Evolutionary conservation across 2,113 vertebrate species (phyloP).

Genomic region (Pogona vitticeps): DNA sequence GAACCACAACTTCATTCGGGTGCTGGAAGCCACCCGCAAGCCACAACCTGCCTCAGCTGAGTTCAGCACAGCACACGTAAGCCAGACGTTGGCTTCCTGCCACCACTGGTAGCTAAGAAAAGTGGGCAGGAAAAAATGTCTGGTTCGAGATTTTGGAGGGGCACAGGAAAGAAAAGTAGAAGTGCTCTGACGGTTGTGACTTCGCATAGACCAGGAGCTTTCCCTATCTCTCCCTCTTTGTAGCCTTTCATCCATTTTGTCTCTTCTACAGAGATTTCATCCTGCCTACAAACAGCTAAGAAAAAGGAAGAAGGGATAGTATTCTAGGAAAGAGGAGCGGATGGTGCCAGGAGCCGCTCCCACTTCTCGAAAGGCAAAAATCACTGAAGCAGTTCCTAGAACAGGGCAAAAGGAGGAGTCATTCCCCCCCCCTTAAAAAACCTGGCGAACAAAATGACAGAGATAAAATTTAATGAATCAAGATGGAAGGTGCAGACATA

Average conservation of each 20-base stretch:
- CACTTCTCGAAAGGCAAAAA: not conserved
- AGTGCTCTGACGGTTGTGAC: too few relatives aligned
- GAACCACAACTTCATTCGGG: not conserved
- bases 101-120: not conserved
- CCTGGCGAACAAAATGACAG: not conserved
- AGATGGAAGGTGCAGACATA: not conserved
- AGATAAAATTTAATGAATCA: not conserved
- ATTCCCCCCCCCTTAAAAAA: not conserved
- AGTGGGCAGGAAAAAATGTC: not conserved
- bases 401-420: not conserved
- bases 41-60: conserved; percentile 7
- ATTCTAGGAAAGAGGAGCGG: too few relatives aligned
- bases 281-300: not conserved
- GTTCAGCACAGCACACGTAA: not conserved
- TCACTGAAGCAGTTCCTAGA: conserved; percentile 2
- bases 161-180: not conserved
- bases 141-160: not conserved
- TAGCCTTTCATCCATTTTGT: not conserved
- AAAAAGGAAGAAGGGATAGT: not conserved
- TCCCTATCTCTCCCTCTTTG: not conserved
- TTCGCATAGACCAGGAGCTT: not conserved
- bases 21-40: conserved; percentile 6
- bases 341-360: not conserved
- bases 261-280: not conserved
- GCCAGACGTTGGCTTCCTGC: not conserved